phyloP scores from a whole-genome alignment of 1,140 invertebrate species.

The Drosophila pectinifera region DNA sequence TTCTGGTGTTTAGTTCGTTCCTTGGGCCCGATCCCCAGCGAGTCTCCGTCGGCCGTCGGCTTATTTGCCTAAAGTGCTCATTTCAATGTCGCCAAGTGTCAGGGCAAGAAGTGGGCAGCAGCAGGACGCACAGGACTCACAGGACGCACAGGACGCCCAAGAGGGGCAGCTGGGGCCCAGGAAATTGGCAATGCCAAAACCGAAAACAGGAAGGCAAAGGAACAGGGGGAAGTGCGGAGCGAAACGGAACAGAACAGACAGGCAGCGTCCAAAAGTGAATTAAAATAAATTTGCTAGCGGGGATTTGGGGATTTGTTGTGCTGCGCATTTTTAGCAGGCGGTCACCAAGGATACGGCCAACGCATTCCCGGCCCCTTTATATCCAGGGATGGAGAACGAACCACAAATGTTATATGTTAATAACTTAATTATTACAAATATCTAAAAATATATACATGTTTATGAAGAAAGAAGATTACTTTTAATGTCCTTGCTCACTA shows the following conservation, averaged over 20 bases:
- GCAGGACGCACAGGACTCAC: conserved; percentile 19
- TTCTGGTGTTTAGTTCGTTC: conserved; percentile 60
- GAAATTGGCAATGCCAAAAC: conserved; percentile 79
- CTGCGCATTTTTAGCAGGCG: conserved; percentile 77
- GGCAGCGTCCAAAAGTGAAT: conserved; percentile 79
- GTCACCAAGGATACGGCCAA: conserved; percentile 57
- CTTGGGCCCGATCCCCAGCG: conserved; percentile 12
- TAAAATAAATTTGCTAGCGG: conserved; percentile 83
- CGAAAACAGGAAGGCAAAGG: conserved; percentile 33
- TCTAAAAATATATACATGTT: too few species aligned
- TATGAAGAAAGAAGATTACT: too few species aligned
- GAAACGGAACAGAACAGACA: conserved; percentile 37
- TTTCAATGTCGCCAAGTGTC: conserved; percentile 83
- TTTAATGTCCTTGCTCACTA: too few species aligned
- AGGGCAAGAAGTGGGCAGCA: conserved; percentile 59
- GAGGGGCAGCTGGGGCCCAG: conserved; percentile 35
- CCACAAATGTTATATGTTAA: not conserved
- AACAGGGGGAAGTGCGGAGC: conserved; percentile 15
- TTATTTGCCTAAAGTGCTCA: conserved; percentile 81
- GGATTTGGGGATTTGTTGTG: conserved; percentile 82
- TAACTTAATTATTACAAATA: not conserved
- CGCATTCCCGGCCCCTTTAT: conserved; percentile 36
- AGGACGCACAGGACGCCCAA: conserved; percentile 21
- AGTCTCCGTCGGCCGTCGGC: conserved; percentile 33
- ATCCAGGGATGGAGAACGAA: conserved; percentile 46